These are phyloP conservation scores for Xiphorhynchus elegans DNA, from an alignment of 2,113 vertebrate genomes.

Conservation along the genomic window DNA sequence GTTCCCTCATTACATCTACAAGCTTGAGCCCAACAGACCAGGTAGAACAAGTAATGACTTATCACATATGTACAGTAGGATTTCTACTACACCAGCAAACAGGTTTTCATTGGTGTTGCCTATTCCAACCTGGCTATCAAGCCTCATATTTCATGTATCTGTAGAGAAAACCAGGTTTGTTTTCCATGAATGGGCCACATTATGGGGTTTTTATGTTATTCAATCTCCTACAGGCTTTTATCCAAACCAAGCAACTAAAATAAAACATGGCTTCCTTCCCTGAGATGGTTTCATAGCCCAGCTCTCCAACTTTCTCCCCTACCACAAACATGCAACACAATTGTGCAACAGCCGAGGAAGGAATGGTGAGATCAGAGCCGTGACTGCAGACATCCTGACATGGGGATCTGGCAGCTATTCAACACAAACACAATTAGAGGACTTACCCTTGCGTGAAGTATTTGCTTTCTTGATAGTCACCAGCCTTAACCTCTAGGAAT, in stretches of 20 bases:
- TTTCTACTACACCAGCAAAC: not conserved
- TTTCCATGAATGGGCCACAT: not conserved
- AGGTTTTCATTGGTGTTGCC: constrained; percentile 4
- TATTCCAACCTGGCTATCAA: constrained; percentile 13
- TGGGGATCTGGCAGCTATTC: constrained; percentile 78
- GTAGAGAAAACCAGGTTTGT: constrained; percentile 8
- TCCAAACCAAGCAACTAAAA: constrained; percentile 72
- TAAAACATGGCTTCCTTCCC: constrained; percentile 67
- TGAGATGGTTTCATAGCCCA: constrained; percentile 47
- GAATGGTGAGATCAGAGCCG: constrained; percentile 66
- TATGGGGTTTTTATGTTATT: constrained; percentile 38
- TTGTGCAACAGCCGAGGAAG: constrained; percentile 58
- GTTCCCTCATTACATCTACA: not conserved
- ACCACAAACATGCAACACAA: constrained; percentile 67
- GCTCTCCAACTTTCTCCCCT: constrained; percentile 51
- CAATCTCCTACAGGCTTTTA: constrained; percentile 61
- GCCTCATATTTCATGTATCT: constrained; percentile 39
- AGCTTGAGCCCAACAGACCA: not conserved
- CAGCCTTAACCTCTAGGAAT: constrained; percentile 75
- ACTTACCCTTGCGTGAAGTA: constrained; percentile 82
- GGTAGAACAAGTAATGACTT: not conserved
- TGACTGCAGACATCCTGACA: constrained; percentile 75
- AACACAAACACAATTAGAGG: constrained; percentile 81
- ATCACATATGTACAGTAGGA: not conserved
- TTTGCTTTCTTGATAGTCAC: constrained; percentile 76